Conservation (phyloP, 2,797 vertebrate genomes). For the Crocidura indochinensis region DNA sequence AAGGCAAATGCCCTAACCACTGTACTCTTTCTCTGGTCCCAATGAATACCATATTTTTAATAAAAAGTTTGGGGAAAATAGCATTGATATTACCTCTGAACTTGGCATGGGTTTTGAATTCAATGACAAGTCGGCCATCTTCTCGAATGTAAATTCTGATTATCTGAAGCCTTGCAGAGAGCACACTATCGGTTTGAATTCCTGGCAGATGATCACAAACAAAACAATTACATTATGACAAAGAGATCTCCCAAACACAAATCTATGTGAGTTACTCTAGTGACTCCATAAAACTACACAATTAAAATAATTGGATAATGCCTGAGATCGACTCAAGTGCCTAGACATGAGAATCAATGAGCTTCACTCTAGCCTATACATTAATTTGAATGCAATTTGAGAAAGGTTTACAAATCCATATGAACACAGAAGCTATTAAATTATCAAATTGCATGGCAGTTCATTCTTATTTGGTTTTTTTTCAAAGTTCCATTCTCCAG, state of each 20-base stretch:
- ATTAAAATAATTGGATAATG: no score
- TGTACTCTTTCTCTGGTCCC: no score
- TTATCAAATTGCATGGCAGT: background rate
- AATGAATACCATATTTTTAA: background rate
- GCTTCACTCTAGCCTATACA: no score
- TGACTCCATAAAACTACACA: background rate
- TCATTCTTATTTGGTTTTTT: background rate
- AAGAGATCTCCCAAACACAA: background rate
- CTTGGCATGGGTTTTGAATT: conserved; percentile 99
- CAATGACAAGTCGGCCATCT: conserved; percentile 97
- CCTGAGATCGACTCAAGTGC: no score
- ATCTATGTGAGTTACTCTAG: background rate
- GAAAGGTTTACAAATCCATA: background rate
- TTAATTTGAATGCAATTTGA: background rate
- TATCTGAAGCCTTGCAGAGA: conserved; percentile 97
- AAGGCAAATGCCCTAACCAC: no score
- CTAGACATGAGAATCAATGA: no score
- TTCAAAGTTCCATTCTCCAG: background rate
- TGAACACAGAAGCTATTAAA: background rate
- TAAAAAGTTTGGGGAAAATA: background rate
- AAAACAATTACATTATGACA: conserved; percentile 19
- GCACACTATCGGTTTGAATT: conserved; percentile 98
- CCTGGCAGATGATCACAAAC: conserved; percentile 88
- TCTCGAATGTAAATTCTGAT: conserved; percentile 98
- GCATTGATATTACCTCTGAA: conserved; percentile 93